These are phyloP conservation scores for Heloderma charlesbogerti DNA, from an alignment of 2,113 vertebrate species.

Conservation along the genomic window DNA sequence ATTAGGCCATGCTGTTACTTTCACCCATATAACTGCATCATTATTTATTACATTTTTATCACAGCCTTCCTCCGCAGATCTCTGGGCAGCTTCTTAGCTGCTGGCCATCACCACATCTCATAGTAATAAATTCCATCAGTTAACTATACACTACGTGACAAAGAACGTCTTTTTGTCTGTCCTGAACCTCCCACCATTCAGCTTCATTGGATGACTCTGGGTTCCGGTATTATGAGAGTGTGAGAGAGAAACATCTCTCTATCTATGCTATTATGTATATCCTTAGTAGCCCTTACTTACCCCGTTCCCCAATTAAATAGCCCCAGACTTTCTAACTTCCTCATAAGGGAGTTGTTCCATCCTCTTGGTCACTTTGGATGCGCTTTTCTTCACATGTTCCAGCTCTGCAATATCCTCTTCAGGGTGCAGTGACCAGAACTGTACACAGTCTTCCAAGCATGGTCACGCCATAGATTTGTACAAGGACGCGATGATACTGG, in stretches of 20 bases:
- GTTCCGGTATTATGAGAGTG: too few species aligned
- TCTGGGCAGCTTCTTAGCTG: not conserved
- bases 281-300: too few species aligned
- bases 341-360: not conserved
- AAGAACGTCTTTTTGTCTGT: too few species aligned
- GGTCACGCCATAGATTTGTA: not conserved
- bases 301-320: not conserved
- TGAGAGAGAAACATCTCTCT: too few species aligned
- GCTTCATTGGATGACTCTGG: too few species aligned
- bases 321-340: not conserved
- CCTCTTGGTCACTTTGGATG: not conserved
- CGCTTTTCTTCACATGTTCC: not conserved
- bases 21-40: not conserved
- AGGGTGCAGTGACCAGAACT: not conserved
- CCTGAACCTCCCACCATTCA: too few species aligned
- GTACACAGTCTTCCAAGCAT: not conserved
- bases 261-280: too few species aligned
- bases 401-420: not conserved
- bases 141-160: too few species aligned
- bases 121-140: too few species aligned
- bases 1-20: not conserved
- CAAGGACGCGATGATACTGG: not conserved
- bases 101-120: too few species aligned
- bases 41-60: not conserved
- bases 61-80: not conserved